phyloP scores from a whole-genome alignment of 2,113 vertebrate species.

The Prinia subflava region DNA sequence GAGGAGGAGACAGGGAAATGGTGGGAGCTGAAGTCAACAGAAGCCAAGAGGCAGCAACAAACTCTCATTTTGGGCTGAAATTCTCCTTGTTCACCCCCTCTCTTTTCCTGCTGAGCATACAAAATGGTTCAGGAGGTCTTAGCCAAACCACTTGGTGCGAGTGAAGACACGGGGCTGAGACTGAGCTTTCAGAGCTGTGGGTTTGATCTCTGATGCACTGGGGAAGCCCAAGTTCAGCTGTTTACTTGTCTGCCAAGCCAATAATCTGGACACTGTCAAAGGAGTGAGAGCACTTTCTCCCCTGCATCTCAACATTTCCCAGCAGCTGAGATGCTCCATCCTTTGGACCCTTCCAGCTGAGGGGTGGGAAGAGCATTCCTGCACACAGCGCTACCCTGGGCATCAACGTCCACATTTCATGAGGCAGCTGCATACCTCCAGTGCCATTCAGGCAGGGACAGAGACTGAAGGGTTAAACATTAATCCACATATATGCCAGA shows the following conservation, averaged over 20 bases:
- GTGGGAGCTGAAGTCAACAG: neutral
- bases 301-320: neutral
- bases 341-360: neutral
- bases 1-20: neutral
- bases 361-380: neutral
- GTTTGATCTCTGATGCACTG: neutral
- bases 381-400: neutral
- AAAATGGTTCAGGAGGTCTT: neutral
- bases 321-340: neutral
- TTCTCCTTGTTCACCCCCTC: neutral
- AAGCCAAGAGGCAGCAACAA: constrained; percentile 19
- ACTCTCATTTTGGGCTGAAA: neutral
- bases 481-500: neutral
- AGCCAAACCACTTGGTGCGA: neutral
- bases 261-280: neutral
- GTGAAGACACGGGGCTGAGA: neutral
- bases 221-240: neutral
- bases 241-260: neutral
- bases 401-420: neutral
- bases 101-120: neutral
- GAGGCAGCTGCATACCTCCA: neutral
- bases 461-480: neutral
- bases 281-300: neutral
- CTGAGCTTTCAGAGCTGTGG: neutral
- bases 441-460: neutral